Base-by-base conservation (phyloP, 2,888 invertebrate genomes). In the Agrotis puta region DNA sequence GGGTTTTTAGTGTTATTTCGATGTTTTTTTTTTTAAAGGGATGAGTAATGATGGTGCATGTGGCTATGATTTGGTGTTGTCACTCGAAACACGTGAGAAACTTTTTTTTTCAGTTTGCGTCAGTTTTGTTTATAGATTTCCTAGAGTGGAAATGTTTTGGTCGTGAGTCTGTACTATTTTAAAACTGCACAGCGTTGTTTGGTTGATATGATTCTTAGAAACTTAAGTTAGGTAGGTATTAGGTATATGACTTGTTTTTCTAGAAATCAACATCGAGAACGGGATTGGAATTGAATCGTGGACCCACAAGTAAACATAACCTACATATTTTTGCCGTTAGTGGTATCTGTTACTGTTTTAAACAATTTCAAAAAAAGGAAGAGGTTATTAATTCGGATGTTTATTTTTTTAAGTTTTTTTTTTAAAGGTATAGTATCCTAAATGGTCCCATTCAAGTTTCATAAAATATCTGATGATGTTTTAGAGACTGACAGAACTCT, bases 1-100 rank as follows among this genome's bases (percentile, higher is more conserved):
- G 88, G 74, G 89, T 76, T 87, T 89, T 90, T 90, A 87, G 77
- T 87, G 85, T 84, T 85, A 85, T 85, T 88, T 88, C 75, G 87
- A 86, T 84, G 87, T 88, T 88, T 88, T 82, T 77, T 88, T 88
- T 81, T 81, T 77, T 79, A 84, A 86, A 84, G 81, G 81, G 92
- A 94, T 94, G 94, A 94, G 93, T 95, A 94, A 94, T 95, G 90
- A 88, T 87, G 66, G 79, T 85, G 87, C 94, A 94, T 90, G 84
- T 95, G 95, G 92, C 88, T 89, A 90, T 92, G 89, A 92, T 94
- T 94, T 91, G 78, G 85, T 82, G 87, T 85, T 89, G 93, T 92
- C 91, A 92, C 88, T 80, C 83, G 91, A 91, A 89, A 91, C 94
- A 94, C 93, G 94, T 95, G 95, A 92, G 94, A 94, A 92, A 75